Evolutionary conservation across 1,140 invertebrate genomes (phyloP), one percentile per base, ranked within the genome.

Genomic region (Proctacanthus coquilletti): DNA sequence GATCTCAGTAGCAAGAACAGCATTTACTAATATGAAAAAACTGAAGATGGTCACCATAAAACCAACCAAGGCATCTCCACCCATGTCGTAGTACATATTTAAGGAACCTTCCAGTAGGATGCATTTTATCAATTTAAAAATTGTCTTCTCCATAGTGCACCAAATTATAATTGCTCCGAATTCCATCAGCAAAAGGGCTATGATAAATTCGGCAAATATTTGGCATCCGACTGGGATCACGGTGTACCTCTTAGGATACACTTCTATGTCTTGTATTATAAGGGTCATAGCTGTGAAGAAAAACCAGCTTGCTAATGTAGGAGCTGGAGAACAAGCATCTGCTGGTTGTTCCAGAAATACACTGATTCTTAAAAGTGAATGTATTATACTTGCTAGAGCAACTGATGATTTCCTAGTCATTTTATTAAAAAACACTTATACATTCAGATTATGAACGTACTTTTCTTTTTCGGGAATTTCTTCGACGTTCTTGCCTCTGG

Each of bases 71-170:
- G 13, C 8, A 13, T 27, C 23, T 9, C 23, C 23, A 13, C 23
- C 23, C 23, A 27, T 27, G 13, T 27, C 23, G 23, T 27, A 27
- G 23, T 27, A 27, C 23, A 27, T 27, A 27, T 27, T 27, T 13
- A 13, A 27, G 23, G 23, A 27, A 8, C 13, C 13, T 13, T 27
- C 23, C 23, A 27, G 13, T 9, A 27, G 23, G 13, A 27, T 27
- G 23, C 23, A 27, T 13, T 27, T 27, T 8, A 27, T 8, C 8
- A 27, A 13, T 8, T 13, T 8, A 13, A 9, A 13, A 13, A 27
- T 9, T 8, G 23, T 27, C 23, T 13, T 27, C 23, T 27, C 23
- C 13, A 27, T 9, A 27, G 8, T 27, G 23, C 23, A 27, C 23
- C 23, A 27, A 27, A 27, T 13, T 27, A 27, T 13, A 13, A 27